phyloP scores from a whole-genome alignment of 1,140 invertebrate genomes.

The Temnothorax curvispinosus region DNA sequence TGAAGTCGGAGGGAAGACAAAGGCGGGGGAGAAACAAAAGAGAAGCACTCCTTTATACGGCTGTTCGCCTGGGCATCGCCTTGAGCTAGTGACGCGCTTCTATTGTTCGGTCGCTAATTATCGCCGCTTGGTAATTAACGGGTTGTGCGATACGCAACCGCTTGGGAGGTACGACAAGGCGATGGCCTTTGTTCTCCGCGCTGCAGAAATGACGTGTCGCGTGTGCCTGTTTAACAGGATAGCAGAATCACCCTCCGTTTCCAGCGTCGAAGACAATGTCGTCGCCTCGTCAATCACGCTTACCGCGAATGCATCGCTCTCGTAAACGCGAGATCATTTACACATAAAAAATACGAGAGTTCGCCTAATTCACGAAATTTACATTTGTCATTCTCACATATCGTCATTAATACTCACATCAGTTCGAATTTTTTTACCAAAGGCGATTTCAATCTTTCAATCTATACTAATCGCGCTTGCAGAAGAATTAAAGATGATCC shows the following conservation, averaged over 20 bases:
- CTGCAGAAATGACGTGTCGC: slow-evolving; percentile 79
- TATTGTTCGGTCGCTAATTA: slow-evolving; percentile 83
- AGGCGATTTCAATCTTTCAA: not conserved
- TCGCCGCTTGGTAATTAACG: slow-evolving; percentile 45
- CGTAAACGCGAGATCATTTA: not conserved
- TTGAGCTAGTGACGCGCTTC: slow-evolving; percentile 80
- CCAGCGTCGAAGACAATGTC: not conserved
- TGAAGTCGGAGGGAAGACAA: slow-evolving; percentile 46
- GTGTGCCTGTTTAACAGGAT: slow-evolving; percentile 76
- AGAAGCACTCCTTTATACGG: slow-evolving; percentile 73
- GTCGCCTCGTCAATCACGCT: not conserved
- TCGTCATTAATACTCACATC: no score
- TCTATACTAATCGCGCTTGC: not conserved
- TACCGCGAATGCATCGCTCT: not conserved
- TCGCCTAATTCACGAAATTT: not conserved
- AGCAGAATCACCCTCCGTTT: slow-evolving; percentile 61
- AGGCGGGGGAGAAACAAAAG: slow-evolving; percentile 66
- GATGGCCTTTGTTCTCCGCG: slow-evolving; percentile 57
- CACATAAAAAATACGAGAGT: not conserved
- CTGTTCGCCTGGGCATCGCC: slow-evolving; percentile 77
- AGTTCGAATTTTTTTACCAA: no score
- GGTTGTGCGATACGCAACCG: not conserved
- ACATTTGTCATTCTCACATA: not conserved
- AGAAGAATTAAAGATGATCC: not conserved
- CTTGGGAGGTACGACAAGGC: slow-evolving; percentile 48